phyloP scores from a whole-genome alignment of 64 coral and sea anemone genomes.

The Platygyra sinensis region DNA sequence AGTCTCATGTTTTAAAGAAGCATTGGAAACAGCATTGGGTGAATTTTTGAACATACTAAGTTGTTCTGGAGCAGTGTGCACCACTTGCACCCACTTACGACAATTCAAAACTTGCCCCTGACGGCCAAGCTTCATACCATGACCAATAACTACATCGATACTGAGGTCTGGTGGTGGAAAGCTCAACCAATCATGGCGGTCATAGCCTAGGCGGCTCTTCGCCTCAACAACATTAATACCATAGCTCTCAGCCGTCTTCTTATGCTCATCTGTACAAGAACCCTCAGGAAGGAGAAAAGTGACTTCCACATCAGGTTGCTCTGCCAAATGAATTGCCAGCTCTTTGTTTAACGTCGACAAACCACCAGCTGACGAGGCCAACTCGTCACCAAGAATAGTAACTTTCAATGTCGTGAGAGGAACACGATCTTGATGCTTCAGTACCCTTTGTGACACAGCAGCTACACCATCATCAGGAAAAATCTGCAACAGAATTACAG shows the following conservation, averaged over 20 bases:
- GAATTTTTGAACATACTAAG: not conserved
- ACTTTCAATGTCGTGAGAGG: too few relatives aligned
- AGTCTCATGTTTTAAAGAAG: too few relatives aligned
- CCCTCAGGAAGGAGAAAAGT: slow-evolving; percentile 1
- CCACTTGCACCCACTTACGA: not conserved
- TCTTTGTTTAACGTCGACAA: not conserved
- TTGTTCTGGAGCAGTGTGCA: not conserved
- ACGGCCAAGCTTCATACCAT: not conserved
- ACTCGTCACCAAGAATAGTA: too few relatives aligned
- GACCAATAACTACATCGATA: not conserved
- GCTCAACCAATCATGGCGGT: not conserved
- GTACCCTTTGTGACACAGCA: too few relatives aligned
- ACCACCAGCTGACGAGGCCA: too few relatives aligned
- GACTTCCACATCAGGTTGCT: not conserved
- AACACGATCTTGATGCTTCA: too few relatives aligned
- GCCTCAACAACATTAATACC: not conserved
- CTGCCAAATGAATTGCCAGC: not conserved
- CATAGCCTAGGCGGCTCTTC: not conserved
- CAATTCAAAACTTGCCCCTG: too few relatives aligned
- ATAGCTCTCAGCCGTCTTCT: too few relatives aligned
- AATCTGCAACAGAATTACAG: too few relatives aligned
- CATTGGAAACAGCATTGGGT: not conserved
- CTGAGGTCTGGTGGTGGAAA: not conserved
- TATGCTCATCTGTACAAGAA: not conserved
- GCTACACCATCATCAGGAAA: too few relatives aligned